Conservation (phyloP, 2,113 vertebrate species). For the Progne subis region DNA sequence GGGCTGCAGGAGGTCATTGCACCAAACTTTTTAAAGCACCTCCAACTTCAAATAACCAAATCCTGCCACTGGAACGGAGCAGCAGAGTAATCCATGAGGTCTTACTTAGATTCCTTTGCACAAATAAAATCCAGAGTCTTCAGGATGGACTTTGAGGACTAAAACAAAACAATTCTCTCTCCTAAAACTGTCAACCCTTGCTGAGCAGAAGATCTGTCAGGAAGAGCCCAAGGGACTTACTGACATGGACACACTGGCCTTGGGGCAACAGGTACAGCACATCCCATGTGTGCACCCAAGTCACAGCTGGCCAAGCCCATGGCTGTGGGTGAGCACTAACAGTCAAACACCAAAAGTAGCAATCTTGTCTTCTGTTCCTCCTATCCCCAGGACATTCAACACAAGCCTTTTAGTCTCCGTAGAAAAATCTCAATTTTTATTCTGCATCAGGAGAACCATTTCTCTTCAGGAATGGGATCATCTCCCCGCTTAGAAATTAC, state of each 20-base stretch:
- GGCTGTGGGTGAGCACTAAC: neutral
- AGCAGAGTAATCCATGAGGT: neutral
- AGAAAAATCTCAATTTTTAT: neutral
- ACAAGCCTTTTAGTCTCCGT: neutral
- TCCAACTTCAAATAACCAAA: neutral
- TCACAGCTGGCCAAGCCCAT: neutral
- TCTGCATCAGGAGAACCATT: neutral
- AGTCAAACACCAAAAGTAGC: neutral
- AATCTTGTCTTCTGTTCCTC: neutral
- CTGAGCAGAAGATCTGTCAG: neutral
- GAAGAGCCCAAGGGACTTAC: neutral
- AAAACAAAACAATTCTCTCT: neutral
- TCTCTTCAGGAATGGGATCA: neutral
- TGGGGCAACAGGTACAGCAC: neutral
- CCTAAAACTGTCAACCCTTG: neutral
- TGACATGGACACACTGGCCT: accelerated
- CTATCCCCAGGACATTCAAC: neutral
- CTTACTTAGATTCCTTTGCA: neutral
- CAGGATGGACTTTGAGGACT: neutral
- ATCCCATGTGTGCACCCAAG: neutral
- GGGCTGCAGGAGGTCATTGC: neutral
- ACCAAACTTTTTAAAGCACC: neutral
- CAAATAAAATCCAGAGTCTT: neutral
- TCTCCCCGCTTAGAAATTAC: neutral
- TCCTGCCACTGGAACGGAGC: neutral